Base-by-base conservation (phyloP, 1,140 invertebrate species). In the Drosophila quadrilineata region DNA sequence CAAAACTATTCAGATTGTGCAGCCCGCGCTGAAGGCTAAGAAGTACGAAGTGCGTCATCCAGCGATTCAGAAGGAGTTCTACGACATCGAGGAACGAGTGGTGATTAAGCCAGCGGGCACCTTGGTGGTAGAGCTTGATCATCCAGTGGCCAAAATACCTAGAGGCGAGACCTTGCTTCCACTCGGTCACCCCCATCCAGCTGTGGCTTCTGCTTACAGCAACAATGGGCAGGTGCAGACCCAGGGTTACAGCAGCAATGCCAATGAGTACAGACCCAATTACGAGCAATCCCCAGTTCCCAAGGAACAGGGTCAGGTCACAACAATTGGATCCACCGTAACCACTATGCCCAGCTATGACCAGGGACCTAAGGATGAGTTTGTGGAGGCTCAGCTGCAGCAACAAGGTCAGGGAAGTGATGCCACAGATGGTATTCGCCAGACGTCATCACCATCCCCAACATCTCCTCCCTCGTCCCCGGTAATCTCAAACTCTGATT, bases 11-110 rank as follows among this genome's bases (percentile, higher is more conserved):
- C 82, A 89, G 56, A 88, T 89, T 43, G 88, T 72, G 3, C 88
- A 89, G 54, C 88, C 85, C 0, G 88, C 88, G 0, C 52, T 89
- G 24, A 89, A 89, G 69, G 87, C 88, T 16, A 89, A 87, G 48
- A 77, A 88, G 22, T 89, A 87, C 68, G 86, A 93, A 90, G 90
- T 93, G 0, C 91, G 93, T 56, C 91, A 93, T 38, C 93, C 93
- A 59, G 93, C 93, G 21, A 92, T 93, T 46, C 92, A 93, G 58
- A 93, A 93, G 77, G 92, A 93, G 74, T 93, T 93, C 86, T 93
- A 93, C 75, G 93, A 93, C 66, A 92, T 93, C 53, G 93, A 93
- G 75, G 92, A 93, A 74, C 91, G 92, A 17, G 91, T 92, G 5
- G 91, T 93, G 3, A 90, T 93, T 14, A 91, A 93, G n/a, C 93